Evolutionary conservation across 1,140 invertebrate species (phyloP).

Genomic region (Holotrichia oblita): DNA sequence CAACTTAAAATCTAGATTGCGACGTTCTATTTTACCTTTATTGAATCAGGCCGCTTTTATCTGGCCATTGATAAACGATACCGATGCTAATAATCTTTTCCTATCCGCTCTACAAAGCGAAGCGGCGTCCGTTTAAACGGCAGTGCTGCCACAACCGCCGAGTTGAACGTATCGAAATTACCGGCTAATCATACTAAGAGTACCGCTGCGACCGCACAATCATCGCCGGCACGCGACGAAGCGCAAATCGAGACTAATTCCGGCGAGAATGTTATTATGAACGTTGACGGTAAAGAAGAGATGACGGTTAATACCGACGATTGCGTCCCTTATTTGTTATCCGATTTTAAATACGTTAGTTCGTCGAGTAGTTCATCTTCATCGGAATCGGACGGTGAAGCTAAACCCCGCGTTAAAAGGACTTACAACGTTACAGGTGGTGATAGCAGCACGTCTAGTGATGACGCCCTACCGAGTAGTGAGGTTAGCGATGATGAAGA

Average conservation of each 20-base stretch:
- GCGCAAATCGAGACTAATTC: no score
- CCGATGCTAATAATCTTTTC: conserved; percentile 46
- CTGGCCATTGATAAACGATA: conserved; percentile 53
- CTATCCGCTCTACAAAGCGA: conserved; percentile 42
- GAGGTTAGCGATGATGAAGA: conserved; percentile 56
- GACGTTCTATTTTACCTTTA: conserved; percentile 52
- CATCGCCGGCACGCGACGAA: no score
- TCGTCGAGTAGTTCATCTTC: conserved; percentile 65
- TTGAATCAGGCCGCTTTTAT: conserved; percentile 52
- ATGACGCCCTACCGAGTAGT: conserved; percentile 57
- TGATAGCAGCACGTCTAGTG: conserved; percentile 50
- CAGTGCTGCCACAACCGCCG: conserved; percentile 27
- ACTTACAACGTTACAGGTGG: conserved; percentile 56
- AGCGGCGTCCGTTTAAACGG: conserved; percentile 19
- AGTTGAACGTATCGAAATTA: conserved; percentile 3
- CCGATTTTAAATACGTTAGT: conserved; percentile 66
- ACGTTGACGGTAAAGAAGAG: neutral
- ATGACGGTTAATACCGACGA: neutral
- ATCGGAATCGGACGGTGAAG: conserved; percentile 48
- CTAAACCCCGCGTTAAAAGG: conserved; percentile 47
- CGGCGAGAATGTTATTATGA: neutral
- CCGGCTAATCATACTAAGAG: neutral
- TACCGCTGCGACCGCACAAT: conserved; percentile 18
- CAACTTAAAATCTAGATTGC: conserved; percentile 46
- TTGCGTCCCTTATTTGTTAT: conserved; percentile 61